Evolutionary conservation across 1,140 invertebrate species (phyloP), one percentile per base, ranked within the genome.

Genomic region (Palaemon carinicauda): DNA sequence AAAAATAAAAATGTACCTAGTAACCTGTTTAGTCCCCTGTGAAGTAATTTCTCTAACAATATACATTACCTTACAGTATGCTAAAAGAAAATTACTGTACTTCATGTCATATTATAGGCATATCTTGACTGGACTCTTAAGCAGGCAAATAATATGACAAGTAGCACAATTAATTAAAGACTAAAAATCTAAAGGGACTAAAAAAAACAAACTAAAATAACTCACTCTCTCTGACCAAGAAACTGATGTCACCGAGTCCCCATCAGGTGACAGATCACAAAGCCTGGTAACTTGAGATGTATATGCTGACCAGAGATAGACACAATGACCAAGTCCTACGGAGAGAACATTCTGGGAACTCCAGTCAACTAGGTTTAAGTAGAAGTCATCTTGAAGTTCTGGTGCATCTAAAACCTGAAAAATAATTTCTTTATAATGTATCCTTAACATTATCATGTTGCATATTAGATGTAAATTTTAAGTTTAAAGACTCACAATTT

Each of bases 281-380:
- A 99, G 92, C 90, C 98, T 94, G 10, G 98, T 99, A 88, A 94
- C 93, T 94, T 99, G 98, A 91, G 98, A 99, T 87, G 98, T 99
- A 91, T 97, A 99, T 0, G 98, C 98, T 90, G 97, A 99, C 99
- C 99, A 99, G 56, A 99, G 92, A 92, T 99, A 99, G 2, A 99
- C 99, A 92, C 98, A 99, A 88, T 97, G 98, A 14, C 98, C 98
- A 0, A 99, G 92, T 0, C 98, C 99, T n/a, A 99, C 99, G 91
- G 97, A 98, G 27, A 99, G 94, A 9, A 99, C 97, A 92, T 99
- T 99, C 91, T 98, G 97, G 9, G 97, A 97, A 1, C 98, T 99
- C 99, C 99, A 99, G 92, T 99, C 99, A 9, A 99, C 98, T 82
- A 99, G 93, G 92, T 99, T 99, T 33, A 99, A 92, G 92, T 99